Evolutionary conservation across 1,140 invertebrate genomes (phyloP).

Genomic region (Drosophila parvula): DNA sequence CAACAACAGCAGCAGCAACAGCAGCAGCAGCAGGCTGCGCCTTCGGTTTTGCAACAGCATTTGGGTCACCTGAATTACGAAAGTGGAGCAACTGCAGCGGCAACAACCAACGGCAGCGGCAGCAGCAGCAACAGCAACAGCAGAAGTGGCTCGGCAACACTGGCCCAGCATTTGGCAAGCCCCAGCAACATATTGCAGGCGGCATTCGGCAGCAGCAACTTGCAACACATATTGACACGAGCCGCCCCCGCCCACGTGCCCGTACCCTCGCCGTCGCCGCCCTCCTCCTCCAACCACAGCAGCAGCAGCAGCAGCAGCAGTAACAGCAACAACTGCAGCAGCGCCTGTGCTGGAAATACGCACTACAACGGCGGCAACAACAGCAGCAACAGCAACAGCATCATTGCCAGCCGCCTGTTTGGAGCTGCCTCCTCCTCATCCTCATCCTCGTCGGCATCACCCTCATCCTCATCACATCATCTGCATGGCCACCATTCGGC

Average conservation of each 20-base stretch:
- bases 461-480: slow-evolving; percentile 59
- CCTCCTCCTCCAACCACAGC: slow-evolving; percentile 52
- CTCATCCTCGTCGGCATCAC: slow-evolving; percentile 23
- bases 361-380: slow-evolving; percentile 70
- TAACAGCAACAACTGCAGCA: slow-evolving; percentile 67
- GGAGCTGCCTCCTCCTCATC: slow-evolving; percentile 62
- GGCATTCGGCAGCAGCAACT: slow-evolving; percentile 71
- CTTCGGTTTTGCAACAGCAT: slow-evolving; percentile 84
- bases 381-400: slow-evolving; percentile 65
- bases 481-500: slow-evolving; percentile 80
- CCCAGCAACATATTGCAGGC: slow-evolving; percentile 79
- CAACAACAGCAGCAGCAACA: slow-evolving; percentile 51
- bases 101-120: slow-evolving; percentile 25
- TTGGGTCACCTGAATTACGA: slow-evolving; percentile 84
- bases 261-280: slow-evolving; percentile 44
- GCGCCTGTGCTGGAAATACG: slow-evolving; percentile 74
- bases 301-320: slow-evolving; percentile 7
- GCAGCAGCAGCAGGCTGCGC: slow-evolving; percentile 38
- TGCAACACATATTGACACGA: slow-evolving; percentile 80
- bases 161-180: slow-evolving; percentile 81
- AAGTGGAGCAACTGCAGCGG: slow-evolving; percentile 80
- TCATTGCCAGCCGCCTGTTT: slow-evolving; percentile 72
- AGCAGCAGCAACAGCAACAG: slow-evolving; percentile 34
- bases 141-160: slow-evolving; percentile 76
- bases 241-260: slow-evolving; percentile 42